Conservation (phyloP, 1,140 invertebrate genomes). For the Drosophila malerkotliana region DNA sequence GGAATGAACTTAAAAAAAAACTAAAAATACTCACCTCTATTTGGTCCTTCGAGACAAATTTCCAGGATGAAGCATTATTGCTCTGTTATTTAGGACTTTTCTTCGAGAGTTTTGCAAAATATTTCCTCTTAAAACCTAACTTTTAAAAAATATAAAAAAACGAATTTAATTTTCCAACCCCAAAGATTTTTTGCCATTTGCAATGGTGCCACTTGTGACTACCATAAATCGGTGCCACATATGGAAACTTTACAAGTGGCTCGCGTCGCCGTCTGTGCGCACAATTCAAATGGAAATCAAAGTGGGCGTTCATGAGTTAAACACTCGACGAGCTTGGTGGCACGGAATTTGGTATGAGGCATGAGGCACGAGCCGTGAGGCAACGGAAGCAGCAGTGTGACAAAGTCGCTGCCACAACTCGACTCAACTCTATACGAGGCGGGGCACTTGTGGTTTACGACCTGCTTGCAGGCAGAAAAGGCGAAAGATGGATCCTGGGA, state of each 20-base stretch:
- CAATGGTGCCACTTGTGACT: constrained; percentile 23
- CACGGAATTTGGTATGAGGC: constrained; percentile 10
- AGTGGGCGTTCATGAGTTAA: constrained; percentile 84
- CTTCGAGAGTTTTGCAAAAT: no score
- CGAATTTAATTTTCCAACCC: not conserved
- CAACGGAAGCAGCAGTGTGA: constrained; percentile 59
- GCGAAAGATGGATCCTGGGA: constrained; percentile 17
- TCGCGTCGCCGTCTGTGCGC: constrained; percentile 56
- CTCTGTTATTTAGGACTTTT: no score
- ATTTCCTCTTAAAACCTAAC: not conserved
- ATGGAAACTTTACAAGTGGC: constrained; percentile 73
- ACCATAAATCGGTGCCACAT: constrained; percentile 70
- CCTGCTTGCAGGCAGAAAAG: constrained; percentile 41
- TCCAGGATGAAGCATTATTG: no score
- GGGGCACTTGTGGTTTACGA: constrained; percentile 79
- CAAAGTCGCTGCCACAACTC: constrained; percentile 64
- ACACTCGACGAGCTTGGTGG: constrained; percentile 59
- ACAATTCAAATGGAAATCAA: constrained; percentile 83
- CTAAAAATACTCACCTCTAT: no score
- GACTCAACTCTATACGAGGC: constrained; percentile 23
- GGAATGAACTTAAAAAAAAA: no score
- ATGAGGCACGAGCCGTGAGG: constrained; percentile 12
- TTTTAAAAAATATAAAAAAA: not conserved
- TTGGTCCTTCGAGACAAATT: no score
- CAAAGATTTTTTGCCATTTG: constrained; percentile 14